phyloP scores from a whole-genome alignment of 2,888 invertebrate species.

The Petrolisthes cinctipes region DNA sequence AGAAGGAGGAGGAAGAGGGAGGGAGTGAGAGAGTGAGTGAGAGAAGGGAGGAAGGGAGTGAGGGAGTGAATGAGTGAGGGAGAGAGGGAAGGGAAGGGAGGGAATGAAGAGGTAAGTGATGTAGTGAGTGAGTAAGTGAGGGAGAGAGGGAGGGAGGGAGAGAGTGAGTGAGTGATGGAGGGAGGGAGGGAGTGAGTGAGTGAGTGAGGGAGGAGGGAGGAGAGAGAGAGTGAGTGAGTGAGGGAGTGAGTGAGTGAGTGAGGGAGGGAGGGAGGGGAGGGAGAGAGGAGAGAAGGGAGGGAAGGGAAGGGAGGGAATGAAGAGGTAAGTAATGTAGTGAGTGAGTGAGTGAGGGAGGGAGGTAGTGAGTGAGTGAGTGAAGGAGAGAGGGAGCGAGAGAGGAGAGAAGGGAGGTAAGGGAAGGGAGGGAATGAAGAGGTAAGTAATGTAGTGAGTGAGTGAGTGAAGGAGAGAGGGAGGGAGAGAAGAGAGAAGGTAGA shows the following conservation, averaged over 20 bases:
- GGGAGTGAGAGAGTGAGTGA: background rate
- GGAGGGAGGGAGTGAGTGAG: background rate
- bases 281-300: background rate
- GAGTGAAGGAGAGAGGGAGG: background rate
- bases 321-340: background rate
- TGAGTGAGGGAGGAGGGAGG: background rate
- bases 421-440: background rate
- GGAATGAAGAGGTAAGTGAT: background rate
- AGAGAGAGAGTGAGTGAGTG: background rate
- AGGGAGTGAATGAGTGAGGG: too few species aligned
- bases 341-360: background rate
- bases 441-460: background rate
- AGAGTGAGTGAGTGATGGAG: too few species aligned
- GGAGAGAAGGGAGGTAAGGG: background rate
- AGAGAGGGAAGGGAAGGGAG: background rate
- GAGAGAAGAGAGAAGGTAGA: background rate
- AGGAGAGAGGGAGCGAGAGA: background rate
- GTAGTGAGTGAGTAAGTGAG: background rate
- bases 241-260: too few species aligned
- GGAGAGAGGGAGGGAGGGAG: too few species aligned
- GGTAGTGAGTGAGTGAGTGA: background rate
- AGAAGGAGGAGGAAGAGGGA: background rate
- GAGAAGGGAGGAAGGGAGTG: background rate
- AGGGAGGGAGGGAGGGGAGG: background rate
- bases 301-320: background rate